Evolutionary conservation across 2,888 invertebrate species (phyloP).

Genomic region (Athalia cordata): DNA sequence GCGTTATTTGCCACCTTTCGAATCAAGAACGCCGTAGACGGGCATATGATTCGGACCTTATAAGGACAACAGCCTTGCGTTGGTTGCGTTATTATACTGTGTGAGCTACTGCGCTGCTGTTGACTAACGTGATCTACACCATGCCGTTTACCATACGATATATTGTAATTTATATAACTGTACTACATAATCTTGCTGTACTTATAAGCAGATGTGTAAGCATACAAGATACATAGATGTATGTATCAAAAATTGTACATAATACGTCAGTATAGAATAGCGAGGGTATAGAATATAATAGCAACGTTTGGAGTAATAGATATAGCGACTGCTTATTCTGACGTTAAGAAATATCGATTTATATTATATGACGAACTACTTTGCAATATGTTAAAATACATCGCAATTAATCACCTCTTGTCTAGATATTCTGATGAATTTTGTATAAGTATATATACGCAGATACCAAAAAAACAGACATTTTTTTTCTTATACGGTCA

Average conservation of each 20-base stretch:
- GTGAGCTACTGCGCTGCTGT: slow-evolving; percentile 27
- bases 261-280: neutral
- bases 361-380: neutral
- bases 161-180: slow-evolving; percentile 26
- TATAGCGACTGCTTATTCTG: neutral
- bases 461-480: no score
- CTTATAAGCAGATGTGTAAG: no score
- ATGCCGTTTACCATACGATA: slow-evolving; percentile 27
- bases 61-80: slow-evolving; percentile 64
- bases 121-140: slow-evolving; percentile 35
- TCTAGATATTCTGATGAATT: neutral
- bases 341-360: neutral
- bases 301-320: neutral
- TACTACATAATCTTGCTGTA: slow-evolving; percentile 14
- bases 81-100: slow-evolving; percentile 56
- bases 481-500: no score
- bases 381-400: neutral
- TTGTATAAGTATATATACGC: no score
- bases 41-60: slow-evolving; percentile 65
- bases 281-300: neutral
- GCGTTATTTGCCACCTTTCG: slow-evolving; percentile 64
- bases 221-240: neutral
- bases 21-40: slow-evolving; percentile 61
- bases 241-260: neutral
- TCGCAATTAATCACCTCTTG: neutral